A percentile compares a stretch with the other conserved stretches of the same genome.
Evolutionary conservation across 2,888 invertebrate species (phyloP).

Genomic region (Drosophila nigritarsus): DNA sequence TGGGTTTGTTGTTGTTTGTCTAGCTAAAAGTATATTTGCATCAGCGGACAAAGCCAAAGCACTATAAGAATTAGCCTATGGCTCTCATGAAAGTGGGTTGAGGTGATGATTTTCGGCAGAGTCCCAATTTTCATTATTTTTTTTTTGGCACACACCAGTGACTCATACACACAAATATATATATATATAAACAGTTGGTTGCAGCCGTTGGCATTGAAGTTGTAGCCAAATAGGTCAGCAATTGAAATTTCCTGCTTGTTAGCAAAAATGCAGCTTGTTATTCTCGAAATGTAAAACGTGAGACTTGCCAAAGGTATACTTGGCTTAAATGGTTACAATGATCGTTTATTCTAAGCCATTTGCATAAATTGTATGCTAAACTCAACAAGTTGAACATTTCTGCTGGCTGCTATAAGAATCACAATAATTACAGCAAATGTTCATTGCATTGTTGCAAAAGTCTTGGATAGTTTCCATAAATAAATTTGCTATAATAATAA

Average conservation of each 20-base stretch:
- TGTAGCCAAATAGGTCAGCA: conserved; percentile 68
- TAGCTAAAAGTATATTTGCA: conserved; percentile 34
- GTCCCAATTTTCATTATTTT: background rate
- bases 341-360: conserved; percentile 12
- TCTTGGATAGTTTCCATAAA: background rate
- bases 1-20: conserved; percentile 6
- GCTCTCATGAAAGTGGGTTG: conserved; percentile 27
- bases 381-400: conserved; percentile 16
- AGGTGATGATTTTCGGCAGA: conserved; percentile 9
- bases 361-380: conserved; percentile 1
- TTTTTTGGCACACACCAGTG: conserved; percentile 39
- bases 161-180: background rate
- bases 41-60: conserved; percentile 3
- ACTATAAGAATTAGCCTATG: conserved; percentile 37
- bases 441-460: background rate
- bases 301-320: conserved; percentile 4
- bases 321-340: conserved; percentile 4
- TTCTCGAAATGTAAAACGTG: conserved; percentile 15
- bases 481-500: too few species aligned
- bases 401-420: background rate
- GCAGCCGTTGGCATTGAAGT: conserved; percentile 46
- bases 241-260: conserved; percentile 44
- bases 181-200: background rate
- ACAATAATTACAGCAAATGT: background rate
- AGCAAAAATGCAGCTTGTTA: conserved; percentile 32